These are phyloP conservation scores for Elachura formosa DNA, from an alignment of 2,113 vertebrate genomes.

Conservation along the genomic window DNA sequence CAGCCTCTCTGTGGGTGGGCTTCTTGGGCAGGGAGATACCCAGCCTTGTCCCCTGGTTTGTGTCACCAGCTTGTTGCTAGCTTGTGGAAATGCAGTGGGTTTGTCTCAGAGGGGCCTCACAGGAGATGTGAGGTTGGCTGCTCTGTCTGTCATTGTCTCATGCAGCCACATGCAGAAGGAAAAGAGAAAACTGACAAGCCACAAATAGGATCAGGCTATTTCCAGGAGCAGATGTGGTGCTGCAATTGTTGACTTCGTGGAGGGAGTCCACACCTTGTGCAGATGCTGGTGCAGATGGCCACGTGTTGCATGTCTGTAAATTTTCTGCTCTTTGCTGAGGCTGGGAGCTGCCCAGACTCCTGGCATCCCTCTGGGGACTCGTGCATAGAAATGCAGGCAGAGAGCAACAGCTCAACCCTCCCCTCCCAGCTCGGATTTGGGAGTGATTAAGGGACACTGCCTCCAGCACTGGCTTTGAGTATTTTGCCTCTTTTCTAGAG, in stretches of 20 bases:
- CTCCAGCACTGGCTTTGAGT: background rate
- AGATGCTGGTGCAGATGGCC: background rate
- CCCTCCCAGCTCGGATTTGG: rapidly evolving
- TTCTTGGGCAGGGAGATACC: background rate
- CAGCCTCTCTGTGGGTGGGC: background rate
- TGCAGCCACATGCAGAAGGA: background rate
- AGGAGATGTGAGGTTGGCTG: background rate
- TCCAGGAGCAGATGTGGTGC: rapidly evolving
- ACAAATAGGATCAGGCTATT: background rate
- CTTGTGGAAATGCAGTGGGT: background rate
- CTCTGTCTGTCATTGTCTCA: background rate
- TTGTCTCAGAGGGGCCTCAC: background rate
- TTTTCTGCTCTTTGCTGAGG: background rate
- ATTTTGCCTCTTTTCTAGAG: background rate
- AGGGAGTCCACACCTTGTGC: background rate
- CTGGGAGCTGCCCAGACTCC: background rate
- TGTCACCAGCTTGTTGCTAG: rapidly evolving
- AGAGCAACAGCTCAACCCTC: background rate
- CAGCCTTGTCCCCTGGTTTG: background rate
- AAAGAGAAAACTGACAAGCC: background rate
- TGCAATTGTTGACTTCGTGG: rapidly evolving
- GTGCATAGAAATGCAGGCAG: rapidly evolving
- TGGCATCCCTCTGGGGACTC: background rate
- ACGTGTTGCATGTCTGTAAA: rapidly evolving
- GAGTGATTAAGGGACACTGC: background rate